A percentile compares a stretch with the other conserved stretches of the same genome.
Evolutionary conservation across 2,888 invertebrate species (phyloP).

Genomic region (Morpho deidamia): DNA sequence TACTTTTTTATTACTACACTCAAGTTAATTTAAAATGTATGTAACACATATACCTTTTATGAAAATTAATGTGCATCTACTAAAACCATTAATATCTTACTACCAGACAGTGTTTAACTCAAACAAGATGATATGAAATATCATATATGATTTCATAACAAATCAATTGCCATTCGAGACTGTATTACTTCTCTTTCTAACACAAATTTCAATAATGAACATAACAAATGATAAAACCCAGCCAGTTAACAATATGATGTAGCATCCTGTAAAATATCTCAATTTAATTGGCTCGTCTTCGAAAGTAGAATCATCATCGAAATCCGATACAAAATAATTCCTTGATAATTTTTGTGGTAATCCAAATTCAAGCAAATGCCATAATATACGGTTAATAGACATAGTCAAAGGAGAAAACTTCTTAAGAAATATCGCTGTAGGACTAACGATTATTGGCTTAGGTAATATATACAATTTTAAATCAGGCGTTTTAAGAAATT

Average conservation of each 20-base stretch:
- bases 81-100: too few species aligned
- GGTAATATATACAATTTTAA: constrained; percentile 41
- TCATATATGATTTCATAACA: too few species aligned
- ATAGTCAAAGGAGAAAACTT: constrained; percentile 49
- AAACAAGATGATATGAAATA: too few species aligned
- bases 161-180: too few species aligned
- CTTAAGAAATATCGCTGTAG: constrained; percentile 53
- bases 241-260: constrained; percentile 44
- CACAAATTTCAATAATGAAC: constrained; percentile 44
- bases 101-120: too few species aligned
- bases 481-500: constrained; percentile 31
- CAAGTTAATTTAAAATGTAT: too few species aligned
- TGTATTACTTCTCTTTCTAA: constrained; percentile 21
- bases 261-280: constrained; percentile 54
- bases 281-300: constrained; percentile 39
- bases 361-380: constrained; percentile 44
- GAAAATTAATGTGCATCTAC: too few species aligned
- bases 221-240: constrained; percentile 42
- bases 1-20: too few species aligned
- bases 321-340: constrained; percentile 29
- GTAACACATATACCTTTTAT: too few species aligned
- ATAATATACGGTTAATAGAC: constrained; percentile 41
- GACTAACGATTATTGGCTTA: constrained; percentile 40
- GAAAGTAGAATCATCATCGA: constrained; percentile 1
- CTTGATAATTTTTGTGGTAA: constrained; percentile 43